These are phyloP conservation scores for Ptilodon capucinus DNA, from an alignment of 2,888 invertebrate genomes.

Conservation along the genomic window DNA sequence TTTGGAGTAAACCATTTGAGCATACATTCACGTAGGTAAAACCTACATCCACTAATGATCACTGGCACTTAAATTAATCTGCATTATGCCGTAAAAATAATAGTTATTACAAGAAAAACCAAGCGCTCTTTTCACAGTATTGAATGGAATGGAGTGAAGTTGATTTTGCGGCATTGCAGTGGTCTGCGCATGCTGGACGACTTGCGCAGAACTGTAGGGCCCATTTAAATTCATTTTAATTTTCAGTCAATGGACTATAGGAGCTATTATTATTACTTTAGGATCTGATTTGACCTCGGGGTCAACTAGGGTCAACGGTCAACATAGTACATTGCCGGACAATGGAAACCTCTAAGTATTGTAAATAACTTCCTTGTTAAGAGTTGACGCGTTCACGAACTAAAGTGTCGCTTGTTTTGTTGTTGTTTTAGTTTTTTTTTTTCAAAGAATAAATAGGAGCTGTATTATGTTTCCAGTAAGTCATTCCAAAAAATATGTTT, in stretches of 20 bases:
- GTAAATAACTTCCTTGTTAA: slow-evolving; percentile 39
- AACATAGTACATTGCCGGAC: slow-evolving; percentile 2
- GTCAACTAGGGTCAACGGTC: too few species aligned
- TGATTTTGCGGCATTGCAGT: slow-evolving; percentile 78
- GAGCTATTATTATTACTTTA: slow-evolving; percentile 24
- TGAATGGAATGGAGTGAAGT: slow-evolving; percentile 63
- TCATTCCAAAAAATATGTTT: too few species aligned
- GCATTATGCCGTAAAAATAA: slow-evolving; percentile 41
- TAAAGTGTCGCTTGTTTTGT: background rate
- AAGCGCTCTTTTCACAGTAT: slow-evolving; percentile 56
- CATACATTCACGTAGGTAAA: slow-evolving; percentile 46
- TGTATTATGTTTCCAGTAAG: too few species aligned
- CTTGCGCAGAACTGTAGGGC: slow-evolving; percentile 67
- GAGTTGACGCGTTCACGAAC: slow-evolving; percentile 31
- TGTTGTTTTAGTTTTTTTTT: too few species aligned
- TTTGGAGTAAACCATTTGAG: slow-evolving; percentile 44
- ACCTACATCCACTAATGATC: slow-evolving; percentile 30
- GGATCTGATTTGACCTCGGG: slow-evolving; percentile 12
- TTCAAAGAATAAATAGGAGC: too few species aligned
- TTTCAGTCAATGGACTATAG: slow-evolving; percentile 68
- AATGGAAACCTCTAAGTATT: slow-evolving; percentile 11
- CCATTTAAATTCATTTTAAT: slow-evolving; percentile 54
- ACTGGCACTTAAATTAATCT: slow-evolving; percentile 38
- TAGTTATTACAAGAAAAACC: slow-evolving; percentile 45
- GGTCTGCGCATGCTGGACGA: slow-evolving; percentile 74